Conservation (phyloP, 2,113 vertebrate genomes). For the Lepus timidus region DNA sequence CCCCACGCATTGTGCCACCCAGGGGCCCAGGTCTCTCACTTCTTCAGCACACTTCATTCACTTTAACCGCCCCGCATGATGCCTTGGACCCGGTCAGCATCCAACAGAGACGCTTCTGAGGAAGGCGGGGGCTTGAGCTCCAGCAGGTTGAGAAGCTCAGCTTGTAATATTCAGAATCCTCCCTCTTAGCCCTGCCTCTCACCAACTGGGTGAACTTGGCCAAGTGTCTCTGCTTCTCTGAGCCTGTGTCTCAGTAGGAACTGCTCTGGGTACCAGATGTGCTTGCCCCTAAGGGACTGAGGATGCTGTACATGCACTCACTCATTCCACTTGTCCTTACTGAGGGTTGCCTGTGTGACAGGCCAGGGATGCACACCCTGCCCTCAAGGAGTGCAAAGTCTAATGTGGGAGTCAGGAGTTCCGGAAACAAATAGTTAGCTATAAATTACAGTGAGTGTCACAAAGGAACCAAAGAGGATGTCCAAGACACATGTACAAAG, state of each 20-base stretch:
- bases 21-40: background rate
- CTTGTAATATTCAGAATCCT: background rate
- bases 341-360: background rate
- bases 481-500: background rate
- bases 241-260: background rate
- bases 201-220: background rate
- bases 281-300: background rate
- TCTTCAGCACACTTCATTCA: background rate
- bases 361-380: background rate
- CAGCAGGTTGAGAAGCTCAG: background rate
- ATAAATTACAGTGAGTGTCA: background rate
- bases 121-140: background rate
- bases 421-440: slow-evolving; percentile 31
- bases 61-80: background rate
- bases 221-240: background rate
- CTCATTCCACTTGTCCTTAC: background rate
- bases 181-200: background rate
- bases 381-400: background rate
- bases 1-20: too few relatives aligned
- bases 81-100: background rate
- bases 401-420: background rate
- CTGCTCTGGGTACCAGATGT: background rate
- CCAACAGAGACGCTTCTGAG: background rate
- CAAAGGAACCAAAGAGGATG: background rate
- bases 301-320: background rate